These are phyloP conservation scores for Plestiodon gilberti DNA, from an alignment of 2,113 vertebrate genomes.

Conservation along the genomic window DNA sequence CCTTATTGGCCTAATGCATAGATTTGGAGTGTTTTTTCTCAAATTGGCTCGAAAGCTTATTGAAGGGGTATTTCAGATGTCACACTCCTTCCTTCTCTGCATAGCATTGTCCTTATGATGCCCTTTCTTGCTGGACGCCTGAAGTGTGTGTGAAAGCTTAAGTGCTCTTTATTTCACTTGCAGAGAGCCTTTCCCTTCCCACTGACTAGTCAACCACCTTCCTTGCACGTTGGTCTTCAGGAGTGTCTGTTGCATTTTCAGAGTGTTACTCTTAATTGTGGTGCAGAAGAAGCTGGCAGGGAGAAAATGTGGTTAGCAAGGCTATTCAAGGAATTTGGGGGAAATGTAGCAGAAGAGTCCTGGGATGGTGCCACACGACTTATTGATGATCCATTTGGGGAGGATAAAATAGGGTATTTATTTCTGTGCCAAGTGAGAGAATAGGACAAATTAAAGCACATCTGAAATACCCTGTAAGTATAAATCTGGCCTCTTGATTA, in stretches of 20 bases:
- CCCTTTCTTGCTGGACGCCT: too few species aligned
- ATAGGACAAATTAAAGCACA: background rate
- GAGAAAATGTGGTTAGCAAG: background rate
- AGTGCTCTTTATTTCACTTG: too few species aligned
- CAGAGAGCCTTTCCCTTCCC: background rate
- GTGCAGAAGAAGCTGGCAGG: background rate
- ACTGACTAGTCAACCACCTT: background rate
- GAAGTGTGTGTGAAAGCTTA: too few species aligned
- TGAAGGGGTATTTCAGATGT: background rate
- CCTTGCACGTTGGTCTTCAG: background rate
- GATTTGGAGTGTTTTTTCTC: too few species aligned
- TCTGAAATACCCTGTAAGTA: background rate
- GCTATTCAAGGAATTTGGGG: background rate
- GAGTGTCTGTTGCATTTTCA: background rate
- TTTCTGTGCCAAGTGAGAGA: background rate
- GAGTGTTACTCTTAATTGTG: background rate
- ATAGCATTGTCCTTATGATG: background rate
- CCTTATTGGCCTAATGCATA: too few species aligned
- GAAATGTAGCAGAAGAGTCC: background rate
- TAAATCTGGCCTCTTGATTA: background rate
- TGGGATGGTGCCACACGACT: background rate
- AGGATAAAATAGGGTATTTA: background rate
- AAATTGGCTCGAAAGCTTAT: background rate
- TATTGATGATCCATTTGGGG: background rate
- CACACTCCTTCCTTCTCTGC: background rate